A percentile compares a stretch with the other conserved stretches of the same genome.
Conservation (phyloP, 2,888 invertebrate species). For the Thymelicus acteon region DNA sequence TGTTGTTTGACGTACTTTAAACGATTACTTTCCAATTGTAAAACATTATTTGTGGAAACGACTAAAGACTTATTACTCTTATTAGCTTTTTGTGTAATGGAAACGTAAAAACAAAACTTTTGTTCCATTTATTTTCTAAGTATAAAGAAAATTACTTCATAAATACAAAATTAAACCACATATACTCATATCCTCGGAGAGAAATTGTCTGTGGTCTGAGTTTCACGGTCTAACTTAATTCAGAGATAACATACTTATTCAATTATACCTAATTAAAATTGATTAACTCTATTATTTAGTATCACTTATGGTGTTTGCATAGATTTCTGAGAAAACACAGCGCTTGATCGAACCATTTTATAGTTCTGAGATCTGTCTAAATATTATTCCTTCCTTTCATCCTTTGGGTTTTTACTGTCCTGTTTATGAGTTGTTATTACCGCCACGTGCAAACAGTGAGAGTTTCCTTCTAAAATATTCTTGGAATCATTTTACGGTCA, state of each 20-base stretch:
- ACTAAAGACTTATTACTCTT: conserved; percentile 11
- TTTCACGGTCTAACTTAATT: too few relatives aligned
- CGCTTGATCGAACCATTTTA: neutral
- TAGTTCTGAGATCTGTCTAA: neutral
- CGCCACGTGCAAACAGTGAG: neutral
- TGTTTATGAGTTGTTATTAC: neutral
- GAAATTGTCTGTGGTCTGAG: too few relatives aligned
- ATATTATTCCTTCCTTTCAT: conserved; percentile 1
- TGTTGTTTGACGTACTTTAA: neutral
- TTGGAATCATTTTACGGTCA: neutral
- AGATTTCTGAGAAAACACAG: neutral
- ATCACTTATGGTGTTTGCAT: neutral
- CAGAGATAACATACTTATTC: too few relatives aligned
- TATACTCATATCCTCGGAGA: too few relatives aligned
- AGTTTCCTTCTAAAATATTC: neutral
- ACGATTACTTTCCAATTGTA: neutral
- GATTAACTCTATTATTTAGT: neutral
- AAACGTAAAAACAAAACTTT: neutral
- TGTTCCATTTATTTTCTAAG: too few relatives aligned
- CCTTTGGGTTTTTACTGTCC: neutral
- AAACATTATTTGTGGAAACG: conserved; percentile 3
- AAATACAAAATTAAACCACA: too few relatives aligned
- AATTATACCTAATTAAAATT: too few relatives aligned
- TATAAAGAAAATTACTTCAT: too few relatives aligned
- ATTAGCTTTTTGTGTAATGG: neutral